Evolutionary conservation across 2,797 vertebrate genomes (phyloP), one percentile per base, ranked within the genome.

Genomic region (Notamacropus eugenii): DNA sequence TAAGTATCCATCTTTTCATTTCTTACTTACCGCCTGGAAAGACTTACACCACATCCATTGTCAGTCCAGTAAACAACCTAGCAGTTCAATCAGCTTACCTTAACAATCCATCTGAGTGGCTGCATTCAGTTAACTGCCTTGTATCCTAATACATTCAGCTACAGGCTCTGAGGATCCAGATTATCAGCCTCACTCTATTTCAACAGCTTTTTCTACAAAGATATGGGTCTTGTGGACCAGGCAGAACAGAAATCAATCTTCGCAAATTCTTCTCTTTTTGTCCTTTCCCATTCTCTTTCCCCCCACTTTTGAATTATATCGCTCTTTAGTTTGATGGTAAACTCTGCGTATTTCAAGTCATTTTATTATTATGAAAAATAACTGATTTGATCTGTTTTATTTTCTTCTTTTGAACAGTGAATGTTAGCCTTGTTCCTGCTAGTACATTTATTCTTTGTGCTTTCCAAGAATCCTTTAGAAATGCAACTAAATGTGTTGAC

Each of bases 311-410:
- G 90, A 94, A n/a, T 16, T 8, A 55, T 46, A 54, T 52, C 19
- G 95, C 11, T 90, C 19, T 93, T 90, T 58, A 50, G 40, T 31
- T 82, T 34, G 0, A 92, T 90, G 19, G 22, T 0, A 0, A 27
- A 3, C 5, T 67, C n/a, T 58, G 54, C 62, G 1, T 54, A 4
- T 93, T 90, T 93, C 93, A 93, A 24, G 56, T 31, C 58, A 0
- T 91, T 97, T 96, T 96, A 93, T 97, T 96, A 52, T 92, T 94
- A 46, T 97, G 93, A 40, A 87, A 93, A 93, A 74, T 91, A 94
- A 94, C 93, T 94, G 95, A 93, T 95, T 67, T 95, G 96, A 96
- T 31, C 34, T 67, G 40, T 87, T 94, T 91, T 31, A 92, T 95
- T 97, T 87, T 92, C 93, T 91, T 29, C 92, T 54, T 50, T 94